phyloP scores from a whole-genome alignment of 2,888 invertebrate genomes.

The Cenopis cana region DNA sequence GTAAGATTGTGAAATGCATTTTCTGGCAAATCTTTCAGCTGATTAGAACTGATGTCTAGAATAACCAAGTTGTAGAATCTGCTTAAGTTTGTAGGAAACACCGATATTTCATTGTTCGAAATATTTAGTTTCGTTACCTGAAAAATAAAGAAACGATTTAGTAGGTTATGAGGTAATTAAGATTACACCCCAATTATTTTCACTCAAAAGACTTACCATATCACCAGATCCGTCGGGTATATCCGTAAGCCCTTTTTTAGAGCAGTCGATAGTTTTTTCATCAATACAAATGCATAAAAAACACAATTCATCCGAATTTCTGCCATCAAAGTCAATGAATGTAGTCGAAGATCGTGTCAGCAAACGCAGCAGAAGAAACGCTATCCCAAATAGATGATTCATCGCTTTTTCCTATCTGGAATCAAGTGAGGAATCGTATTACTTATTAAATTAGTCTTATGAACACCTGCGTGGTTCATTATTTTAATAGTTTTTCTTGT shows the following conservation, averaged over 20 bases:
- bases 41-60: conserved; percentile 79
- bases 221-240: conserved; percentile 70
- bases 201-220: conserved; percentile 60
- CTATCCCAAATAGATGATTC: conserved; percentile 58
- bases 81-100: conserved; percentile 77
- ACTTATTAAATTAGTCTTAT: conserved; percentile 1
- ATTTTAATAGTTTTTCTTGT: conserved; percentile 55
- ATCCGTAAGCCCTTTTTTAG: conserved; percentile 72
- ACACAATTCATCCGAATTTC: conserved; percentile 63
- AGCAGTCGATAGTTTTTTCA: conserved; percentile 73
- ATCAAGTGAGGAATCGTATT: conserved; percentile 47
- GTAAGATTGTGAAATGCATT: conserved; percentile 81
- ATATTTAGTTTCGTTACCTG: conserved; percentile 88
- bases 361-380: conserved; percentile 58
- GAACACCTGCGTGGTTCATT: conserved; percentile 62
- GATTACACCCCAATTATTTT: neutral
- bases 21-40: conserved; percentile 76
- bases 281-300: conserved; percentile 67
- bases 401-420: conserved; percentile 76
- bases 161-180: neutral
- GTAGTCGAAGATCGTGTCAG: conserved; percentile 57
- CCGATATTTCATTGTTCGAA: conserved; percentile 86
- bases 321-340: conserved; percentile 64
- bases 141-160: conserved; percentile 53
- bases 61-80: conserved; percentile 64